Percentiles rank a stretch among this genome's conserved stretches.
phyloP scores from a whole-genome alignment of 2,888 invertebrate species.

The Ectemnius cavifrons region DNA sequence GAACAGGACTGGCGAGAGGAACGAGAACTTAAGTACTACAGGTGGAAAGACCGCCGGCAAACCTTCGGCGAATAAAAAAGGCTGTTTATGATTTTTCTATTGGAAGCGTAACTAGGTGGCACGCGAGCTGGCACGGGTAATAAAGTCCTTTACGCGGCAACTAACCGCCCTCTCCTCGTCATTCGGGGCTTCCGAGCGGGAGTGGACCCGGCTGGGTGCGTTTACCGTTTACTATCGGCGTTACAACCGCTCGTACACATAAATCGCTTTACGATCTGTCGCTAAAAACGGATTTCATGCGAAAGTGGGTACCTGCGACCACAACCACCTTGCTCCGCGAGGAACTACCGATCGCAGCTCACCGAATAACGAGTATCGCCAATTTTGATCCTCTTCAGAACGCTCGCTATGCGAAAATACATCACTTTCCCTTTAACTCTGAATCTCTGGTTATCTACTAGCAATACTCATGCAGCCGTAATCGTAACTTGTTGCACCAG shows the following conservation, averaged over 20 bases:
- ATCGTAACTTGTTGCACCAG: slow-evolving; percentile 21
- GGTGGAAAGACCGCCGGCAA: slow-evolving; percentile 8
- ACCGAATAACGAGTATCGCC: slow-evolving; percentile 4
- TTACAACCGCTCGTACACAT: slow-evolving; percentile 74
- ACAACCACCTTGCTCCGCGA: slow-evolving; percentile 26
- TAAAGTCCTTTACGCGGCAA: slow-evolving; percentile 75
- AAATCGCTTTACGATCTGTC: slow-evolving; percentile 77
- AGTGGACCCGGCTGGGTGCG: slow-evolving; percentile 52
- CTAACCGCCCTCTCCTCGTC: slow-evolving; percentile 63
- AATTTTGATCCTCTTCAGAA: background rate
- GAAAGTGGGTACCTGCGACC: slow-evolving; percentile 66
- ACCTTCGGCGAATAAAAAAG: slow-evolving; percentile 43
- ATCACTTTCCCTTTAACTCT: background rate
- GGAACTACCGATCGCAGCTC: slow-evolving; percentile 1
- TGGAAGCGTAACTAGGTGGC: slow-evolving; percentile 73
- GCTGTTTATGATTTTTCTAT: slow-evolving; percentile 74
- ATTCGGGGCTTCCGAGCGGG: slow-evolving; percentile 10
- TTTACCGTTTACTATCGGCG: slow-evolving; percentile 74
- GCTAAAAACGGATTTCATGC: slow-evolving; percentile 76
- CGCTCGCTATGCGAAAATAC: background rate
- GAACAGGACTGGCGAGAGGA: too few relatives aligned
- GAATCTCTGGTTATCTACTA: slow-evolving; percentile 10
- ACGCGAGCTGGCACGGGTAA: slow-evolving; percentile 69
- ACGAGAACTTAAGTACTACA: slow-evolving; percentile 10
- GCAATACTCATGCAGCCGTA: slow-evolving; percentile 1